Conservation (phyloP, 1,140 invertebrate genomes). For the Caenorhabditis remanei region DNA sequence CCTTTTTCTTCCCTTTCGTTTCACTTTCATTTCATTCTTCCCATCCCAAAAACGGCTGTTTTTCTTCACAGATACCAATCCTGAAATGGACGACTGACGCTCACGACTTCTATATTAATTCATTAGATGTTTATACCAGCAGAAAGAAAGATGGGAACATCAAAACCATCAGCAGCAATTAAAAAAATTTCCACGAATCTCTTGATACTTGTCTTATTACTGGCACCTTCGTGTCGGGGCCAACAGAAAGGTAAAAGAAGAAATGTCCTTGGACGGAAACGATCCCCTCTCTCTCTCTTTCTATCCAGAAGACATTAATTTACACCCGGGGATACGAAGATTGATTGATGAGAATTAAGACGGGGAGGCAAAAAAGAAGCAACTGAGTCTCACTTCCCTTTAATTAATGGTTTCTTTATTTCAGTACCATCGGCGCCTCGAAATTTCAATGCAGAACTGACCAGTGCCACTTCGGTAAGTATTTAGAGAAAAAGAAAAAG, state of each 20-base stretch:
- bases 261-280: background rate
- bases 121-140: background rate
- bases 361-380: background rate
- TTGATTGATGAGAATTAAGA: conserved; percentile 43
- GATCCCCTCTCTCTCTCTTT: background rate
- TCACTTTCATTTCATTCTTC: background rate
- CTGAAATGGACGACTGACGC: conserved; percentile 45
- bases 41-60: background rate
- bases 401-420: conserved; percentile 52
- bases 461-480: conserved; percentile 61
- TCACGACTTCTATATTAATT: background rate
- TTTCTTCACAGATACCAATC: conserved; percentile 10
- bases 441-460: conserved; percentile 72
- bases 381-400: background rate
- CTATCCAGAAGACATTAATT: conserved; percentile 29
- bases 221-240: conserved; percentile 22
- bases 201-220: conserved; percentile 43
- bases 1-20: background rate
- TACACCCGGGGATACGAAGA: conserved; percentile 35
- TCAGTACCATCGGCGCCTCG: conserved; percentile 75
- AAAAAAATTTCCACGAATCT: background rate
- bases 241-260: conserved; percentile 33
- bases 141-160: conserved; percentile 33
- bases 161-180: background rate
- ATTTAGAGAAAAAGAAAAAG: background rate